These are phyloP conservation scores for Sebastes taczanowskii DNA, from an alignment of 2,797 vertebrate genomes.

Conservation along the genomic window DNA sequence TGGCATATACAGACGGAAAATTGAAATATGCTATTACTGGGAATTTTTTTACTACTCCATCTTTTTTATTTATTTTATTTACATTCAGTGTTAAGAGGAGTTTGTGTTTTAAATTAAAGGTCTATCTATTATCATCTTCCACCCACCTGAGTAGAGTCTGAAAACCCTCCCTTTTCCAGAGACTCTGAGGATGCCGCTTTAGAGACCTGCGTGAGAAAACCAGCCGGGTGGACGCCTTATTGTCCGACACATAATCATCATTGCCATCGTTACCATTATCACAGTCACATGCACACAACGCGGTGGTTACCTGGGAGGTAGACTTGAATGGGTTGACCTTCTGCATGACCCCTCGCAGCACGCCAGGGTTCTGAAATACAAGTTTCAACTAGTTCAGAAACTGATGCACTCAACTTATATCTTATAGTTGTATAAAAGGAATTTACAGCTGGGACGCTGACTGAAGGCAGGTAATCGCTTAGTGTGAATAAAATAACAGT, in stretches of 20 bases:
- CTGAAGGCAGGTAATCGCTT: neutral
- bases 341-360: slow-evolving; percentile 58
- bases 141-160: slow-evolving; percentile 54
- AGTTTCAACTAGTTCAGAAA: neutral
- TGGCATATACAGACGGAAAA: neutral
- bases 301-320: slow-evolving; percentile 53
- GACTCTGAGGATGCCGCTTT: slow-evolving; percentile 42
- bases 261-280: no score
- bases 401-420: neutral
- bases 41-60: no score
- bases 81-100: neutral
- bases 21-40: fast-evolving
- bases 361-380: slow-evolving; percentile 52
- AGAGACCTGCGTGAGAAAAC: slow-evolving; percentile 35
- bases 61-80: neutral
- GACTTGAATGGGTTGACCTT: slow-evolving; percentile 71
- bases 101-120: neutral
- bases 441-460: neutral
- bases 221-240: neutral
- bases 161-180: slow-evolving; percentile 1
- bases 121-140: neutral
- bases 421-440: no score
- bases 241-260: neutral
- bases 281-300: neutral
- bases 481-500: neutral